Percentiles rank a stretch among this genome's conserved stretches.
Evolutionary conservation across 92 coral and sea anemone genomes (phyloP).

Genomic region (Zoanthus gigantus): DNA sequence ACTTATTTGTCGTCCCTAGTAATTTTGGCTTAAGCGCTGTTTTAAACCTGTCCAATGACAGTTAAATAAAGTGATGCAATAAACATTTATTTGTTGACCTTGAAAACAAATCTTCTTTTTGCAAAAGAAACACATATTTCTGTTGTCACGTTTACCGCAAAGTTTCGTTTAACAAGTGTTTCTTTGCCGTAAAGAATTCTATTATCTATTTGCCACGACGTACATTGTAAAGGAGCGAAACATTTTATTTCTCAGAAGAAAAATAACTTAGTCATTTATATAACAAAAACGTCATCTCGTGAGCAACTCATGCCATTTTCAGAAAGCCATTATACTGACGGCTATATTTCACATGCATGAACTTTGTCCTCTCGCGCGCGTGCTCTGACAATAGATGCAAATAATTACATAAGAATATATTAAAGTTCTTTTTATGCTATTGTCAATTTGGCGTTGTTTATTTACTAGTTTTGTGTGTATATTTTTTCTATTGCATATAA

Average conservation of each 20-base stretch:
- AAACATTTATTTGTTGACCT: neutral
- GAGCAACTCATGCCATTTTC: neutral
- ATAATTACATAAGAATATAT: no score
- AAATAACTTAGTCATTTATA: constrained; percentile 16
- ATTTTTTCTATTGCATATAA: neutral
- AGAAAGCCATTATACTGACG: neutral
- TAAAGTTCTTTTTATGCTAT: neutral
- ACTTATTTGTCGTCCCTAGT: neutral
- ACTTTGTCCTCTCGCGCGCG: neutral
- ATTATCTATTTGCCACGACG: no score
- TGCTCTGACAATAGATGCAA: neutral
- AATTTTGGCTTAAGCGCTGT: constrained; percentile 15
- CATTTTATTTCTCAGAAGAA: constrained; percentile 1
- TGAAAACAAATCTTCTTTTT: constrained; percentile 22
- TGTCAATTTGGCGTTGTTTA: neutral
- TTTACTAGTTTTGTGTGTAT: neutral
- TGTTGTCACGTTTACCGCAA: neutral
- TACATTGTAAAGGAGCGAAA: neutral
- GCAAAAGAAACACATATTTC: neutral
- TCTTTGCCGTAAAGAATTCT: neutral
- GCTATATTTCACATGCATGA: constrained; percentile 11
- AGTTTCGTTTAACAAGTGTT: neutral
- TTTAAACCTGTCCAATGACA: constrained; percentile 32
- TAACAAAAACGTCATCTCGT: constrained; percentile 7
- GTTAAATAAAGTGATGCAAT: constrained; percentile 37